phyloP scores from a whole-genome alignment of 2,888 invertebrate genomes.

The Scotopteryx bipunctaria region DNA sequence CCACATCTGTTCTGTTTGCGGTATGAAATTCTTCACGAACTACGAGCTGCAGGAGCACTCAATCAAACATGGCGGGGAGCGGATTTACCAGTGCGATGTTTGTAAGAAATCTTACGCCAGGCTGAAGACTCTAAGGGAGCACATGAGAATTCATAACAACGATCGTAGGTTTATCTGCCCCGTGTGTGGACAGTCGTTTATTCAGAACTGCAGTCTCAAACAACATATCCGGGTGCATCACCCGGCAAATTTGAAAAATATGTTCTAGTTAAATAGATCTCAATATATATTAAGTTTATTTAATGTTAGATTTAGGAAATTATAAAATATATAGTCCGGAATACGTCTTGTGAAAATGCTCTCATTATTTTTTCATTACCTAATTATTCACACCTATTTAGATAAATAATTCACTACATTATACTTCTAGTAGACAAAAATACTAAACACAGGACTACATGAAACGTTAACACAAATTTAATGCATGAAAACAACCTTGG shows the following conservation, averaged over 20 bases:
- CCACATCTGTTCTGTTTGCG: constrained; percentile 76
- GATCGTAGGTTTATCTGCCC: constrained; percentile 71
- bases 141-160: constrained; percentile 76
- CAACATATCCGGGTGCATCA: constrained; percentile 75
- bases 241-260: constrained; percentile 61
- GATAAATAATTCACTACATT: too few relatives aligned
- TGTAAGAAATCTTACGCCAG: constrained; percentile 78
- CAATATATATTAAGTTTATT: constrained; percentile 22
- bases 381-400: too few relatives aligned
- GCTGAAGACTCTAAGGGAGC: constrained; percentile 72
- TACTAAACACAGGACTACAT: too few relatives aligned
- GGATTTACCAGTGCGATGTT: constrained; percentile 80
- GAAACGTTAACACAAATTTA: too few relatives aligned
- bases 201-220: constrained; percentile 75
- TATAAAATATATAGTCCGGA: not conserved
- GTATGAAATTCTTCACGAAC: constrained; percentile 81
- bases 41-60: constrained; percentile 82
- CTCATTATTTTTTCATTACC: constrained; percentile 9
- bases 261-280: constrained; percentile 35
- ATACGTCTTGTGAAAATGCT: not conserved
- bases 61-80: constrained; percentile 79
- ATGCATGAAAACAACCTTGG: too few relatives aligned
- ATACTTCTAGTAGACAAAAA: too few relatives aligned
- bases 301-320: not conserved
- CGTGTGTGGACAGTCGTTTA: constrained; percentile 70